Evolutionary conservation across 2,113 vertebrate species (phyloP).

Genomic region (Anhinga anhinga): DNA sequence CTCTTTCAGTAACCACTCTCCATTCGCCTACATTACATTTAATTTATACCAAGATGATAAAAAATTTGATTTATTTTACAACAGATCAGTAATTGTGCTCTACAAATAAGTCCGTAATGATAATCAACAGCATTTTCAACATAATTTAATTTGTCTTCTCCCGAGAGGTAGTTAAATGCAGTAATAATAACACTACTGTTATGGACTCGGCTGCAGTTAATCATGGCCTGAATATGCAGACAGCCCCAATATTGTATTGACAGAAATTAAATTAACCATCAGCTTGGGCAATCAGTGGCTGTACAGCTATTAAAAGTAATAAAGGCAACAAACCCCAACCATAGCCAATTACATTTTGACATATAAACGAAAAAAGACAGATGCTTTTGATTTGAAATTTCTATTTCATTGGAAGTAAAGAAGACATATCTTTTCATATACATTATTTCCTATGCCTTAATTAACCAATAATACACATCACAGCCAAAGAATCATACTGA

Average conservation of each 20-base stretch:
- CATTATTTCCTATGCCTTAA: constrained; percentile 51
- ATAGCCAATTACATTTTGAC: constrained; percentile 83
- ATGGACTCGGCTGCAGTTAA: constrained; percentile 85
- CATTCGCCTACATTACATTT: constrained; percentile 74
- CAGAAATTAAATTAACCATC: constrained; percentile 91
- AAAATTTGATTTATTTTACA: constrained; percentile 92
- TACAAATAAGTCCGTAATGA: constrained; percentile 89
- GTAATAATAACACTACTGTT: constrained; percentile 85
- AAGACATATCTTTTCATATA: constrained; percentile 60
- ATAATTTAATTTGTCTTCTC: constrained; percentile 91
- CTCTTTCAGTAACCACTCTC: constrained; percentile 69
- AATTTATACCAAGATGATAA: constrained; percentile 86
- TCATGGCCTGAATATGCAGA: constrained; percentile 86
- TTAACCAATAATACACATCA: constrained; percentile 47
- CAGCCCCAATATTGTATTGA: constrained; percentile 90
- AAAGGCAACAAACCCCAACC: constrained; percentile 83
- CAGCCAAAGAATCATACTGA: background rate
- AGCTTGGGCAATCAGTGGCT: constrained; percentile 84
- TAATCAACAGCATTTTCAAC: constrained; percentile 91
- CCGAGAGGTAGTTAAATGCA: constrained; percentile 87
- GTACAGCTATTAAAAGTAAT: constrained; percentile 87
- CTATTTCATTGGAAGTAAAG: constrained; percentile 58
- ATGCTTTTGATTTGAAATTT: constrained; percentile 73
- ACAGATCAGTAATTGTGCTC: constrained; percentile 90
- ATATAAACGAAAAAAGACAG: constrained; percentile 80